Percentiles rank a stretch among this genome's conserved stretches.
These are phyloP conservation scores for Pristionchus fissidentatus DNA, from an alignment of 2,888 invertebrate species.

Conservation along the genomic window DNA sequence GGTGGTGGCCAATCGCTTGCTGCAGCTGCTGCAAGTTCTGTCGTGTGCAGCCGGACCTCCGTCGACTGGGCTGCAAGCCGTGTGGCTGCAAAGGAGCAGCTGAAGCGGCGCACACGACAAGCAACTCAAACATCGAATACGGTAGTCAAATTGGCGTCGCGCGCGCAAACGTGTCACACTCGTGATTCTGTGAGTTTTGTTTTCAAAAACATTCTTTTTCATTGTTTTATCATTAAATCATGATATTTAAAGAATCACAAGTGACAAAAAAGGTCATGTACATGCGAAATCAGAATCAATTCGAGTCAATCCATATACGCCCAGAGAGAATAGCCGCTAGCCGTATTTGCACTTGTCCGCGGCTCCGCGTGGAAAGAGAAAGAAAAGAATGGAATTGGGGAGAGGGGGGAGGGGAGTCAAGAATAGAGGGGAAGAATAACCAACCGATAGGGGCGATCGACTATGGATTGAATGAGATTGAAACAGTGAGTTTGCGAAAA, in stretches of 20 bases:
- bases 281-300: neutral
- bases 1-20: neutral
- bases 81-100: neutral
- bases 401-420: neutral
- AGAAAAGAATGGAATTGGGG: conserved; percentile 2
- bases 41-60: neutral
- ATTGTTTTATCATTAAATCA: neutral
- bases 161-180: neutral
- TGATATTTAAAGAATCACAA: neutral
- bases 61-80: neutral
- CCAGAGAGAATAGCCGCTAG: neutral
- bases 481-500: no score
- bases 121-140: neutral
- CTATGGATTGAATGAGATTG: no score
- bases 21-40: neutral
- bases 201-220: neutral
- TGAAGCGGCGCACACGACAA: neutral
- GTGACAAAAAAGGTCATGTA: neutral
- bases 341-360: conserved; percentile 7
- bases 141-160: neutral
- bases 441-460: no score
- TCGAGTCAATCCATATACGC: neutral
- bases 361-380: conserved; percentile 5
- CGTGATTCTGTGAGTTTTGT: neutral
- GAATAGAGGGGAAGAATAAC: neutral